Evolutionary conservation across 30 jellyfish, hydroid and myxozoan genomes (phyloP), one percentile per base, ranked within the genome.

Genomic region (Aurelia coerulea): DNA sequence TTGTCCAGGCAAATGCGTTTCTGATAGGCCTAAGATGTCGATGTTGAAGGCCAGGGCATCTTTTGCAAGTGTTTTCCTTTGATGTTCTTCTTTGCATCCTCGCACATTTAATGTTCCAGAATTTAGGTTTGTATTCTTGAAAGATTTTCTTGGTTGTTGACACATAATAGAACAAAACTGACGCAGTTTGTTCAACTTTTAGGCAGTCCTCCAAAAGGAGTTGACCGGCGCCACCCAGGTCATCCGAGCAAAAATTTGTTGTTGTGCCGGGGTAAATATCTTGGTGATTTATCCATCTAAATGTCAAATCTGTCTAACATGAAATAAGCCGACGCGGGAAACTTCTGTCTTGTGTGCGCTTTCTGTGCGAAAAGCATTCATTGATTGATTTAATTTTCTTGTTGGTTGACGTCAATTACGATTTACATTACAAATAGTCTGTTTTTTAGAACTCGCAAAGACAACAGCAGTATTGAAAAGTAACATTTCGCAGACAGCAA

Each of bases 71-170:
- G 73, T 67, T 65, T 42, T 80, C 62, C 84, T 60, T 37, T 63
- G 71, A 80, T 80, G 80, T 80, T 63, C 90, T 46, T 46, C 73
- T 23, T 80, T 80, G 81, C 90, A 80, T 37, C 90, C 84, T 17
- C 84, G 90, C 72, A 65, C 84, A 67, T 80, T 80, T 39, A 65
- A 63, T 80, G 84, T 64, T 35, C 84, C 73, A 65, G 66, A 19
- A 63, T 63, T 80, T 80, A 80, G 53, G 63, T 77, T 60, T 77
- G 60, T 39, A 77, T 37, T 58, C 79, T 77, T 77, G 74, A 77
- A 75, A 75, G 74, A 33, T 75, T 62, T 75, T 15, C 78, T 52
- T 33, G 84, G 74, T 54, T 75, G 56, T 54, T 75, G 50, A 52
- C 86, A 75, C 86, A 75, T 52, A 75, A 75, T 75, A 41, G 46